Evolutionary conservation across 2,113 vertebrate genomes (phyloP), one percentile per base, ranked within the genome.

Genomic region (Riparia riparia): DNA sequence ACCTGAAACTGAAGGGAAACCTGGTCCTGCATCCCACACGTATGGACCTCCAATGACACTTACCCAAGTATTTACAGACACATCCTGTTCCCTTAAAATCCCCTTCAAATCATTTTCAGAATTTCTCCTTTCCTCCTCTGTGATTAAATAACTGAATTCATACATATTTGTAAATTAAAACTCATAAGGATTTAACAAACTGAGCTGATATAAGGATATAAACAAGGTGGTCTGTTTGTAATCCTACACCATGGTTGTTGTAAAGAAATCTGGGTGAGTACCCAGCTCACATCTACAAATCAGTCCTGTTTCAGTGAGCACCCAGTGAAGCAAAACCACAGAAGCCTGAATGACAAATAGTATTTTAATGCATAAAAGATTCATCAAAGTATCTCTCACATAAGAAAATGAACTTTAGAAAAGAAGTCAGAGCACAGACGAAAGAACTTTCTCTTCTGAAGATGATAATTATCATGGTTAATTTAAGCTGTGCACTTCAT

Each of bases 21-120:
- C 19, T 5, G 2, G 10, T 34, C 29, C 44, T 47, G 10, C 4
- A 28, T 1, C 47, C 29, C 39, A 44, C 31, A 14, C 0, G 0
- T 4, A 45, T 0, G 7, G 18, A 24, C 54, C 21, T 32, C 17
- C 7, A 51, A 29, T 0, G 0, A 29, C 8, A 50, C 9, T 22
- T 0, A 26, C 8, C 6, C 22, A 5, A 25, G 45, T 42, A 50
- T 31, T 65, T 18, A 29, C 7, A 13, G 7, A n/a, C 14, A 44
- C 20, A 41, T 31, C 29, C 44, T 11, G 2, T 20, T 34, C 29
- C 54, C 53, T 57, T 45, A 50, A 88, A 77, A 72, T 17, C 45
- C 9, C 45, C 25, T 64, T 64, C 51, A 68, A 82, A 73, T 4
- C 7, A 50, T 34, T 21, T 69, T 65, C 71, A 77, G 42, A 86